Evolutionary conservation across 2,113 vertebrate genomes (phyloP).

Genomic region (Lycaon pictus): DNA sequence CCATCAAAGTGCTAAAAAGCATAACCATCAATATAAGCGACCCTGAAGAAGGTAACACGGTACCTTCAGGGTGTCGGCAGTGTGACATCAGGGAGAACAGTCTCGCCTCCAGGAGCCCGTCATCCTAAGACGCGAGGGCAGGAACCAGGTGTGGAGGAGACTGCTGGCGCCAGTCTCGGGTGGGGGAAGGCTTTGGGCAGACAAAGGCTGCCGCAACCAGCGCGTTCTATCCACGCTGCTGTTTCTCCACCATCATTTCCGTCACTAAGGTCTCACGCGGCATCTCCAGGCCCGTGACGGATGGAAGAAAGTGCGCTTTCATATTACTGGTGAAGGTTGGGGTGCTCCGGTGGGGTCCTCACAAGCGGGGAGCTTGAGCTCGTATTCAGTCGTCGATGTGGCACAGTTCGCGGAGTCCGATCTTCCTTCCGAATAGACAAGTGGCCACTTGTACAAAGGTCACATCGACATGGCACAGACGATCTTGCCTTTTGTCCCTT

Average conservation of each 20-base stretch:
- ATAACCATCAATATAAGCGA: background rate
- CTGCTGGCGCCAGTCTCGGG: accelerated
- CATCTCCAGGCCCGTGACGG: accelerated
- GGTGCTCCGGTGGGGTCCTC: no score
- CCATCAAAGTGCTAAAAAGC: background rate
- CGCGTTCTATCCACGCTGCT: no score
- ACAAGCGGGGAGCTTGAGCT: background rate
- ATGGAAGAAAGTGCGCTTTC: accelerated
- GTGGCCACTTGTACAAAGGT: accelerated
- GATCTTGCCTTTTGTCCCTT: accelerated
- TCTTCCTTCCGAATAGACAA: background rate
- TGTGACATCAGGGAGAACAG: no score
- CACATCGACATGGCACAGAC: accelerated
- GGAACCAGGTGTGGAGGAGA: accelerated
- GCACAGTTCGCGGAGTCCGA: no score
- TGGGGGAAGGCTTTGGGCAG: background rate
- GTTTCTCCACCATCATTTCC: background rate
- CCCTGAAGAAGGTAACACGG: background rate
- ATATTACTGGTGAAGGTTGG: accelerated
- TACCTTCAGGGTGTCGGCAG: background rate
- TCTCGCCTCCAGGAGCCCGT: accelerated
- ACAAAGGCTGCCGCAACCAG: background rate
- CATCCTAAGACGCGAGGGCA: accelerated
- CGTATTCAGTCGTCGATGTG: no score
- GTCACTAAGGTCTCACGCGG: no score